Conservation (phyloP, 2,113 vertebrate genomes). For the Muscicapa adusta region DNA sequence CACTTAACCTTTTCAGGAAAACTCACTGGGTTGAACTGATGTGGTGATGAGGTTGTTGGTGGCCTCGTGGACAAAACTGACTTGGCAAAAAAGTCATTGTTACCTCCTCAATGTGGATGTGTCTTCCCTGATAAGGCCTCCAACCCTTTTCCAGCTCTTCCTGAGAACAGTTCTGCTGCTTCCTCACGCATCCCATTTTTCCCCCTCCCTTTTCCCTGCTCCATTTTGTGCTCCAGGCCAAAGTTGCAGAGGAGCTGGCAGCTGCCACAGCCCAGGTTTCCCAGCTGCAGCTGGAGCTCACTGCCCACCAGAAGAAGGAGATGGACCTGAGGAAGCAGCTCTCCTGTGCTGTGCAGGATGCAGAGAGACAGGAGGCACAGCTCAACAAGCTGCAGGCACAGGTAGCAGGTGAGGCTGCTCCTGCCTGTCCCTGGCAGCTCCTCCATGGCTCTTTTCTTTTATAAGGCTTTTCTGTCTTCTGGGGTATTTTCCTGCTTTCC, state of each 20-base stretch:
- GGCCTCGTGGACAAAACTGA: background rate
- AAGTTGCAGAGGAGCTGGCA: constrained; percentile 86
- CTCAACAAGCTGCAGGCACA: constrained; percentile 75
- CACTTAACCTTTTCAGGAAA: background rate
- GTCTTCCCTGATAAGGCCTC: background rate
- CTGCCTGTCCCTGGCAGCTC: background rate
- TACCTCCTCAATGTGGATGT: background rate
- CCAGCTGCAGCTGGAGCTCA: constrained; percentile 86
- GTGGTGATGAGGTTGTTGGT: background rate
- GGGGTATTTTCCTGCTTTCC: background rate
- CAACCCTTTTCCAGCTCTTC: background rate
- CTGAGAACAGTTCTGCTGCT: background rate
- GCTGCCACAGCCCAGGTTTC: constrained; percentile 81
- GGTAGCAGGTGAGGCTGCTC: constrained; percentile 74
- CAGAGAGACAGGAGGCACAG: constrained; percentile 66
- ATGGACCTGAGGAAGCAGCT: constrained; percentile 80
- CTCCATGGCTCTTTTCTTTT: background rate
- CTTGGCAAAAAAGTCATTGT: background rate
- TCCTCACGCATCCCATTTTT: background rate
- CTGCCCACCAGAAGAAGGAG: constrained; percentile 84
- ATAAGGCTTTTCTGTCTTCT: background rate
- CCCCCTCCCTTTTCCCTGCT: background rate
- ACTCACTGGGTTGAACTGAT: background rate
- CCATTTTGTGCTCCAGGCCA: constrained; percentile 70
- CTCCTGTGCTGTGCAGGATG: constrained; percentile 73